Evolutionary conservation across 2,113 vertebrate genomes (phyloP), one percentile per base, ranked within the genome.

Genomic region (Hucho hucho): DNA sequence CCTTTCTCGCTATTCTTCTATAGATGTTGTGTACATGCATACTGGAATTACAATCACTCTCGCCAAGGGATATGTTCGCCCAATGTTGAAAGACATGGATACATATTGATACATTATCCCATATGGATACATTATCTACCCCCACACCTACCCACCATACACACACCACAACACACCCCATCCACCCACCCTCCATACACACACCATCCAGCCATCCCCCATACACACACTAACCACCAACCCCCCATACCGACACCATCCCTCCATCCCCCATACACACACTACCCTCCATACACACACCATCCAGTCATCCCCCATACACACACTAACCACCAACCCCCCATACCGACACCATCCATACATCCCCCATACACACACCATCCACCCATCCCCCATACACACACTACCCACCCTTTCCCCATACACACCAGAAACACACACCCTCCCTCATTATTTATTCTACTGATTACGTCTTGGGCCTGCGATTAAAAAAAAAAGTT

Each of bases 391-490:
- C 65, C 4, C 61, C 58, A 11, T 72, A 32, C 37, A 43, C 37
- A 43, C 7, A 32, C 1, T 32, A 32, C 29, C 29, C 5, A 69
- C 18, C 6, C n/a, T 76, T 80, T 47, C 63, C 4, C 56, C 58
- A 11, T 72, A 32, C 37, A 11, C 37, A 43, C 37, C 37, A 43
- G 11, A 43, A 43, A 43, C 37, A 65, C 20, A 9, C 84, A 80
- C 83, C 77, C 75, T 82, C 25, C 84, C 9, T 18, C 79, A 81
- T 89, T 43, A 87, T 93, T 91, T 92, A 89, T 82, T 87, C 81
- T 86, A 75, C 84, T 89, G 87, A 92, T 92, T 91, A 87, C 66
- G 66, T 87, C 24, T 73, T 81, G 49, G 83, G 75, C 81, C 85
- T 89, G 81, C 82, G 78, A 78, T 89, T 90, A 92, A 91, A 87